Base-by-base conservation (phyloP, 2,888 invertebrate species). In the Exephanes ischioxanthus region DNA sequence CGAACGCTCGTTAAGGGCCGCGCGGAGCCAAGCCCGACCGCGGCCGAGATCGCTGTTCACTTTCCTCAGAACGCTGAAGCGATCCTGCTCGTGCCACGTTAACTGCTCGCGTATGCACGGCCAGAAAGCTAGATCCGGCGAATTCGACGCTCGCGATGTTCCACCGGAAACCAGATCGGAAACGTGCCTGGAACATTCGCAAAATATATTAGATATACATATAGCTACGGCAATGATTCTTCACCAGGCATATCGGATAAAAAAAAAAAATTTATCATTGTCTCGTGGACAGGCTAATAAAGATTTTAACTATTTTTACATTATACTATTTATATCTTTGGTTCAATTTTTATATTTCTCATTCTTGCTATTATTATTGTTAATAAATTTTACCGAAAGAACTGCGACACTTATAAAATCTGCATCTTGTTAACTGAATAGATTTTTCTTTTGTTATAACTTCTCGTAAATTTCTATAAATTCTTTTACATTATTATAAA, bases 1-100 rank as follows among this genome's bases (percentile, higher is more conserved):
- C 0, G 98, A 98, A 90, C 97, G 96, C 93, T 99, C 99, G 95
- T 99, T 99, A 33, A 99, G 95, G 3, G 98, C 95, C 22, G 98
- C 97, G 87, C 99, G 95, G 41, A 99, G 95, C 96, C 99, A 99
- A 33, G 99, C 98, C 91, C 98, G 96, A 30, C 97, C 97, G 90
- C 97, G 95, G 19, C 98, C 98, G 73, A 96, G 95, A 93, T 97
- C 97, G 0, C 97, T 97, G 94, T 95, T 96, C 67, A 97, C 95
- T 89, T 95, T 95, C 88, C 94, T 94, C 84, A 98, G 94, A 6
- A 97, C 95, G 90, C 96, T 95, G 94, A 97, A 99, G 76, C 99
- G 96, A 92, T 98, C 97, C 85, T 97, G 96, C 94, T 98, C 98
- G 93, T 98, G 98, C 93, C 97, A 96, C 19, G 98, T 98, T 77